These are phyloP conservation scores for Stigmatopora nigra DNA, from an alignment of 2,113 vertebrate species.

Conservation along the genomic window DNA sequence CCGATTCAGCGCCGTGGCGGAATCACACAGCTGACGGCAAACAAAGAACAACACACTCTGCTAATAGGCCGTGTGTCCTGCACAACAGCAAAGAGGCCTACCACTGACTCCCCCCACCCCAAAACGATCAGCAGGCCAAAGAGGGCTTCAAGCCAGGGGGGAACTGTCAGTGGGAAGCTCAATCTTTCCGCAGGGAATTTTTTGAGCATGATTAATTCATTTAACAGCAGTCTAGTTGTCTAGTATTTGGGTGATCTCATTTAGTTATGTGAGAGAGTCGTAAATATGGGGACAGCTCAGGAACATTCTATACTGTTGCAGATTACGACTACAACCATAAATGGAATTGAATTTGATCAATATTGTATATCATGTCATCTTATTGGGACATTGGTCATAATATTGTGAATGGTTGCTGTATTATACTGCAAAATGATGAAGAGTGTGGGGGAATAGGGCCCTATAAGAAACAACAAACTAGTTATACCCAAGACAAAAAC, in stretches of 20 bases:
- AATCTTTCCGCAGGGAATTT: constrained; percentile 1
- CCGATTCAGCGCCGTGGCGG: constrained; percentile 44
- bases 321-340: too few relatives aligned
- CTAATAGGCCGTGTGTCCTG: constrained; percentile 48
- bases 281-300: background rate
- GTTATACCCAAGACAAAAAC: too few relatives aligned
- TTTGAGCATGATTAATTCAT: background rate
- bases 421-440: background rate
- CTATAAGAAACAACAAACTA: too few relatives aligned
- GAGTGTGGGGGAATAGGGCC: constrained; percentile 26
- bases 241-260: constrained; percentile 1
- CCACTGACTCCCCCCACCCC: background rate
- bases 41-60: constrained; percentile 57
- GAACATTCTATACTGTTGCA: too few relatives aligned
- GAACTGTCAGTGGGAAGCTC: constrained; percentile 6
- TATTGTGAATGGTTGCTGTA: background rate
- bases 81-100: constrained; percentile 36
- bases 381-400: too few relatives aligned
- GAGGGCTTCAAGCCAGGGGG: constrained; percentile 23
- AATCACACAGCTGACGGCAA: constrained; percentile 50
- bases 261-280: background rate
- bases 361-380: too few relatives aligned
- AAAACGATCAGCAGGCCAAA: constrained; percentile 13
- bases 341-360: too few relatives aligned
- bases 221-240: background rate